These are phyloP conservation scores for Lophochroa leadbeateri DNA, from an alignment of 2,113 vertebrate species.

Conservation along the genomic window DNA sequence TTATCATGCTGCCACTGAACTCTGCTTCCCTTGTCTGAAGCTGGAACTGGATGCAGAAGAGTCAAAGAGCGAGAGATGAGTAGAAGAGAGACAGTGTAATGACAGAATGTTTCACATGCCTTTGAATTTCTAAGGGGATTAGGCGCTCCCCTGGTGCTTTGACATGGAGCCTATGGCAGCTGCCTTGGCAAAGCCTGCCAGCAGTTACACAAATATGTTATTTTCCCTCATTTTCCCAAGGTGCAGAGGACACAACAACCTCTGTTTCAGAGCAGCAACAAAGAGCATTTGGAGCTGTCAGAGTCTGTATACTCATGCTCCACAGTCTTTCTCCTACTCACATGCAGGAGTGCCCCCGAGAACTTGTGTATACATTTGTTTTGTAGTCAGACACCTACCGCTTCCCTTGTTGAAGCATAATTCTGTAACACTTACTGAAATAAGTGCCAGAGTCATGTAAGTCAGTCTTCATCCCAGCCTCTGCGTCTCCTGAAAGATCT, in stretches of 20 bases:
- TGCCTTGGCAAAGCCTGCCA: conserved; percentile 45
- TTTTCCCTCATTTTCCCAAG: conserved; percentile 49
- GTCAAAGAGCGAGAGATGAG: conserved; percentile 30
- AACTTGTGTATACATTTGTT: neutral
- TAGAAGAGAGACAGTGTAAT: conserved; percentile 42
- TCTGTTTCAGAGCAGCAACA: neutral
- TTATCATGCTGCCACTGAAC: neutral
- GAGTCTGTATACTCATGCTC: neutral
- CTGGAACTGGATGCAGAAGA: conserved; percentile 50
- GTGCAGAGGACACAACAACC: conserved; percentile 39
- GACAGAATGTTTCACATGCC: conserved; percentile 58
- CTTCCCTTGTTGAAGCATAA: neutral
- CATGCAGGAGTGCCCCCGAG: neutral
- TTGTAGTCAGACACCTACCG: neutral
- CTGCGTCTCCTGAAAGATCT: neutral
- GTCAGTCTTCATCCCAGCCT: neutral
- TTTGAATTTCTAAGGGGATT: conserved; percentile 63
- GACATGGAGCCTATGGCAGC: conserved; percentile 36
- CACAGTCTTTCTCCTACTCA: neutral
- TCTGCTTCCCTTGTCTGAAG: conserved; percentile 21
- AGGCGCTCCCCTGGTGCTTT: conserved; percentile 19
- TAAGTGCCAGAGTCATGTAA: neutral
- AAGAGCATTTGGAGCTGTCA: neutral
- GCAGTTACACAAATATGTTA: conserved; percentile 38
- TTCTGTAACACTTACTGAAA: neutral